Conservation (phyloP, 2,888 invertebrate species). For the Noctua comes region DNA sequence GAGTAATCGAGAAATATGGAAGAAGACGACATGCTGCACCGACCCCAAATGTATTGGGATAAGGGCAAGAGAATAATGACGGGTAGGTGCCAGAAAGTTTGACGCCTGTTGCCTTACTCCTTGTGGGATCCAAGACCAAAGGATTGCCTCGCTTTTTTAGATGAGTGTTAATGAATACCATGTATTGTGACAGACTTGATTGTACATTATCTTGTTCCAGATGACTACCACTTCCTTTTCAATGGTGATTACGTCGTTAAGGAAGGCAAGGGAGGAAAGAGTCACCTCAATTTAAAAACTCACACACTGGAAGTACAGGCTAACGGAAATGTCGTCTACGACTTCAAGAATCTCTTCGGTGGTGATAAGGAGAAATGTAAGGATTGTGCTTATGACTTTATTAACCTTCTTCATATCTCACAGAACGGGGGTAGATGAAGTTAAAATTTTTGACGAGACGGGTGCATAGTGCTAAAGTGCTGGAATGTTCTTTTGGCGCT, state of each 20-base stretch:
- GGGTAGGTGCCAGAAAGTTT: neutral
- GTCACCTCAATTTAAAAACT: slow-evolving; percentile 25
- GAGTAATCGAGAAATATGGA: no score
- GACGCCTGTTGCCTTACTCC: neutral
- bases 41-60: no score
- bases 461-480: neutral
- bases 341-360: slow-evolving; percentile 45
- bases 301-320: slow-evolving; percentile 14
- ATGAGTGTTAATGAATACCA: neutral
- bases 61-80: no score
- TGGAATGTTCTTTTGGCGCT: neutral
- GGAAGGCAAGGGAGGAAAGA: slow-evolving; percentile 12
- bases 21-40: no score
- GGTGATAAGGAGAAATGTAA: slow-evolving; percentile 50
- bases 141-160: neutral
- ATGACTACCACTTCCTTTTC: slow-evolving; percentile 24
- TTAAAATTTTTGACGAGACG: neutral
- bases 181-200: neutral
- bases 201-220: slow-evolving; percentile 20
- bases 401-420: neutral
- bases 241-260: slow-evolving; percentile 17
- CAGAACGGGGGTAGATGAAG: neutral
- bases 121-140: neutral
- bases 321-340: slow-evolving; percentile 36
- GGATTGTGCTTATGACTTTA: neutral